A percentile compares a stretch with the other conserved stretches of the same genome.
Evolutionary conservation across 2,888 invertebrate species (phyloP).

Genomic region (Drosophila atroscutellata): DNA sequence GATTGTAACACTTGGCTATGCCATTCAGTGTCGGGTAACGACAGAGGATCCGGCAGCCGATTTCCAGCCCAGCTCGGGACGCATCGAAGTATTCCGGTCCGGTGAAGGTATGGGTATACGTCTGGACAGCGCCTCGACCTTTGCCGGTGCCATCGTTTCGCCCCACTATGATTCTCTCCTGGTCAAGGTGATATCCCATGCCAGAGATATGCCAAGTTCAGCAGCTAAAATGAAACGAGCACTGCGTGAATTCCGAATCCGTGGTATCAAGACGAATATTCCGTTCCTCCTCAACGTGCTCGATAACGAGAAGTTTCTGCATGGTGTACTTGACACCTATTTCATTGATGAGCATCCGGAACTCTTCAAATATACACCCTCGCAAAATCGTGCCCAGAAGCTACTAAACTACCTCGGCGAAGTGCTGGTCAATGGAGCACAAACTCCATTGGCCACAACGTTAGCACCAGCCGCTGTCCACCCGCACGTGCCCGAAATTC

Average conservation of each 20-base stretch:
- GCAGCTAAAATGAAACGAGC: slow-evolving; percentile 99
- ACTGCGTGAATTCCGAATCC: slow-evolving; percentile 97
- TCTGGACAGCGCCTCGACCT: slow-evolving; percentile 98
- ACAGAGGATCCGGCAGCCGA: slow-evolving; percentile 99
- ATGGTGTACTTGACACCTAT: slow-evolving; percentile 97
- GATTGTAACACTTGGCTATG: slow-evolving; percentile 92
- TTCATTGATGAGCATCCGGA: slow-evolving; percentile 99
- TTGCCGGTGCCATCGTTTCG: slow-evolving; percentile 98
- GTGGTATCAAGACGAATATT: slow-evolving; percentile 99
- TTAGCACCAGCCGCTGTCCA: slow-evolving; percentile 93
- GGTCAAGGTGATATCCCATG: slow-evolving; percentile 97
- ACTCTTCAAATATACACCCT: slow-evolving; percentile 94
- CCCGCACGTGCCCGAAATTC: slow-evolving; percentile 93
- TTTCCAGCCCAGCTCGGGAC: slow-evolving; percentile 99
- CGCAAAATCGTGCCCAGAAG: slow-evolving; percentile 98
- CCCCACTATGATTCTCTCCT: slow-evolving; percentile 99
- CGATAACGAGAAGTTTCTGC: slow-evolving; percentile 97
- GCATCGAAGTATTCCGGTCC: slow-evolving; percentile 97
- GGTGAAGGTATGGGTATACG: slow-evolving; percentile 99
- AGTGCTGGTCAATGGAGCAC: slow-evolving; percentile 97
- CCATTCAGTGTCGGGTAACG: slow-evolving; percentile 99
- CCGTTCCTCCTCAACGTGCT: slow-evolving; percentile 98
- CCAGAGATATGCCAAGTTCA: slow-evolving; percentile 94
- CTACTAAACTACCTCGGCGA: slow-evolving; percentile 96
- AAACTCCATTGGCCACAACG: slow-evolving; percentile 95